Evolutionary conservation across 2,888 invertebrate species (phyloP), one percentile per base, ranked within the genome.

Genomic region (Catocala sponsa): DNA sequence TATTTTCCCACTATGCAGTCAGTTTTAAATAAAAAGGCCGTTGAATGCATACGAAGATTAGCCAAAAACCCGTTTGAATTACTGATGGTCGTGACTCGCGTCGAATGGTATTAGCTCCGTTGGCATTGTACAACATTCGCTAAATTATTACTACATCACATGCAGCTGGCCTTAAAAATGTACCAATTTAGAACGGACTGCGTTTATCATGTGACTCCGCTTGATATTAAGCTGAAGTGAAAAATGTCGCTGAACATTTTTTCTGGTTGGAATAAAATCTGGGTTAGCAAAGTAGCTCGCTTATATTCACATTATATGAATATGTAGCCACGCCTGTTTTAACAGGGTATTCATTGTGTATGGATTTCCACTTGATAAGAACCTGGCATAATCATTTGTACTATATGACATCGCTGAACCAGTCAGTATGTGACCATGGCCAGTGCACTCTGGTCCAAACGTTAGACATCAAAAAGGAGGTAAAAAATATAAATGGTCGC

Each of bases 61-160:
- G 48, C 41, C 15, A 6, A 6, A 42, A 71, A 33, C 48, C 38
- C 50, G 48, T 62, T 66, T 71, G 71, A 76, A 75, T 77, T 57
- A 46, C 46, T 46, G 46, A 46, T 25, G 46, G 46, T 15, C 15
- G 7, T 4, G 46, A 46, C 46, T 25, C 50, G 33, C 52, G 65
- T 65, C 53, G 64, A 70, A 64, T 50, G 59, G 63, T 65, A 74
- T 77, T 77, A 76, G 54, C 50, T 57, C 42, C 35, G 12, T 35
- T 35, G 15, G 48, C 33, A 44, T 47, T 25, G 71, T 74, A 68
- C 43, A 59, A 51, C 48, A 61, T 63, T 65, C 57, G 43, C 50
- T 66, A 66, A 75, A 74, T 77, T 77, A 75, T 74, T 66, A 66
- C 71, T 9, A 38, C 32, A 75, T 74, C 75, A 46, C 66, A 58